Conservation (phyloP, 92 coral and sea anemone species). For the Palythoa caribaeorum region DNA sequence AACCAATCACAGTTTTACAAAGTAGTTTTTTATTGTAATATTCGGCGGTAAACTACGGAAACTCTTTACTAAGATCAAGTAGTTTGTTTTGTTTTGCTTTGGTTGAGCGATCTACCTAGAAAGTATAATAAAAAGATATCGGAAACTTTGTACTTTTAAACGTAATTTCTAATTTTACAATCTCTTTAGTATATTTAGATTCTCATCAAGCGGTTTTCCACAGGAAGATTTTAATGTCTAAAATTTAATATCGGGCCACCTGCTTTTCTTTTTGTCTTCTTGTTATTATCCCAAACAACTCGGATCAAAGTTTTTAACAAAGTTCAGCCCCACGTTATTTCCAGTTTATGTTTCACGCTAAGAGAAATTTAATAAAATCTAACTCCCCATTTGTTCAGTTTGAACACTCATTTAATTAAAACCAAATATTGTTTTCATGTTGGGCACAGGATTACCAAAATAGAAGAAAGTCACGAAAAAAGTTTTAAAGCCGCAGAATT, state of each 20-base stretch:
- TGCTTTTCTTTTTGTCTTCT: background rate
- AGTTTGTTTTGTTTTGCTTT: constrained; percentile 9
- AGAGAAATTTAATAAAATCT: constrained; percentile 1
- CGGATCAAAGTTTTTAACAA: background rate
- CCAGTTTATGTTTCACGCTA: constrained; percentile 14
- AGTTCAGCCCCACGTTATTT: background rate
- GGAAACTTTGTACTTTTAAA: background rate
- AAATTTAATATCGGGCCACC: background rate
- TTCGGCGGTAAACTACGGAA: constrained; percentile 8
- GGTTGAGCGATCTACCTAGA: background rate
- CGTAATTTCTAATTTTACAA: background rate
- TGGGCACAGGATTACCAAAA: background rate
- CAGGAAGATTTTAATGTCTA: background rate
- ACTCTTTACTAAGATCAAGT: constrained; percentile 1
- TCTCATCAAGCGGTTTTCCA: background rate
- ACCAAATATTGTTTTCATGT: background rate
- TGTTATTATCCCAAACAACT: background rate
- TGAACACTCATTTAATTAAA: background rate
- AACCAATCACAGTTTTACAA: background rate
- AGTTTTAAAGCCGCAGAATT: background rate
- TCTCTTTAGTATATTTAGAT: background rate
- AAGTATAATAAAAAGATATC: background rate
- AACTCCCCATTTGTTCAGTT: background rate
- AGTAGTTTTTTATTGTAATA: background rate
- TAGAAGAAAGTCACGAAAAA: background rate